Evolutionary conservation across 1,140 invertebrate species (phyloP).

Genomic region (Marisa cornuarietis): DNA sequence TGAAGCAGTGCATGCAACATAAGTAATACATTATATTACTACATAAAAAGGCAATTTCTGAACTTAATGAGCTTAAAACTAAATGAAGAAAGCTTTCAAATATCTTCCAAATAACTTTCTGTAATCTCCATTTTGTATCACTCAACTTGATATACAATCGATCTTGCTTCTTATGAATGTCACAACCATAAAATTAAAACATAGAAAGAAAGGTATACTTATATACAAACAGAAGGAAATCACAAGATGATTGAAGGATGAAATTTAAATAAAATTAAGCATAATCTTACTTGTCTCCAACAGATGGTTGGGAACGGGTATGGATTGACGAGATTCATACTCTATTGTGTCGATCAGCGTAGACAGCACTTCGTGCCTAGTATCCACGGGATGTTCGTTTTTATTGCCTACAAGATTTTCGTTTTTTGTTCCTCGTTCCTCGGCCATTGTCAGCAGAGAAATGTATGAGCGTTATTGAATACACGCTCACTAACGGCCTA

Average conservation of each 20-base stretch:
- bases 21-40: too few relatives aligned
- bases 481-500: too few relatives aligned
- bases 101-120: neutral
- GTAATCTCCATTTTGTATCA: neutral
- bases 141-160: neutral
- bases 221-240: neutral
- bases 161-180: neutral
- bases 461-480: too few relatives aligned
- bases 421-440: constrained; percentile 39
- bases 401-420: constrained; percentile 32
- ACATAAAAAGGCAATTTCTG: too few relatives aligned
- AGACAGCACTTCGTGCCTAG: neutral
- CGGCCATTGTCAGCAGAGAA: constrained; percentile 45
- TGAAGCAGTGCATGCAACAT: too few relatives aligned
- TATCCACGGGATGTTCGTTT: constrained; percentile 16
- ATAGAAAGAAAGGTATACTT: neutral
- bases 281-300: constrained; percentile 61
- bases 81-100: neutral
- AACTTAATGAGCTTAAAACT: too few relatives aligned
- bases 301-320: constrained; percentile 62
- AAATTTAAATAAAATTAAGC: neutral
- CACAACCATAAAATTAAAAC: neutral
- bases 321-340: constrained; percentile 54
- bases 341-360: constrained; percentile 59
- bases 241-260: neutral